Base-by-base conservation (phyloP, 1,140 invertebrate genomes). In the Drosophila littoralis region DNA sequence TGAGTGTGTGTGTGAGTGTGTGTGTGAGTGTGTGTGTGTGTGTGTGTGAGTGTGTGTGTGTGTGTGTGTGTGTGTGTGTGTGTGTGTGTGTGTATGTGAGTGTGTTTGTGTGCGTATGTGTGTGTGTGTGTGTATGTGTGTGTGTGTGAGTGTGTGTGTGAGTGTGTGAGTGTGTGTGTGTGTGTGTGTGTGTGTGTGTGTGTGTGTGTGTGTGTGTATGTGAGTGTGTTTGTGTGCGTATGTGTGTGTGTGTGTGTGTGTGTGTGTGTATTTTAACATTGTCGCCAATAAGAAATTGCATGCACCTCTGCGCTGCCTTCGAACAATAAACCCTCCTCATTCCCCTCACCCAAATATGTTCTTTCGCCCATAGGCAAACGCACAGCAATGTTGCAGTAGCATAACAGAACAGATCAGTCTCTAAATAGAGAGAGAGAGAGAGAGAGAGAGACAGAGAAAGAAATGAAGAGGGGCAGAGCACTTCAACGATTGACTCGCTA, bases 231-330 rank as follows among this genome's bases (percentile, higher is more conserved):
- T 66, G 73, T 81, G 32, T 33, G 17, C 4, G 43, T 8, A 7
- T 51, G 17, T 43, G 28, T 38, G 40, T 38, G 36, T 59, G 64
- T 70, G 32, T 17, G 42, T 42, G 17, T 43, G 28, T 42, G 51
- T 36, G 57, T 15, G 68, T 36, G 60, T 46, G 32, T 72, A 73
- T 84, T 84, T 80, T 64, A 84, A 84, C 81, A 84, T 84, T 80
- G 83, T 86, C 83, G 72, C 72, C 76, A 79, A 88, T 86, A 86
- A 77, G 72, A 78, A 88, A 88, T 86, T 86, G 83, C 83, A 88
- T 88, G 72, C 79, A 79, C 79, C 76, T 79, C 82, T 54, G 52
- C 65, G 10, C 7, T 43, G 33, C 35, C 51, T 42, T 28, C 33
- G 4, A 22, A 3, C 22, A 28, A 28, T 13, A 54, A n/a, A 9